Percentiles rank a stretch among this genome's conserved stretches.
phyloP scores from a whole-genome alignment of 2,113 vertebrate species.

The Prietella phreatophila region DNA sequence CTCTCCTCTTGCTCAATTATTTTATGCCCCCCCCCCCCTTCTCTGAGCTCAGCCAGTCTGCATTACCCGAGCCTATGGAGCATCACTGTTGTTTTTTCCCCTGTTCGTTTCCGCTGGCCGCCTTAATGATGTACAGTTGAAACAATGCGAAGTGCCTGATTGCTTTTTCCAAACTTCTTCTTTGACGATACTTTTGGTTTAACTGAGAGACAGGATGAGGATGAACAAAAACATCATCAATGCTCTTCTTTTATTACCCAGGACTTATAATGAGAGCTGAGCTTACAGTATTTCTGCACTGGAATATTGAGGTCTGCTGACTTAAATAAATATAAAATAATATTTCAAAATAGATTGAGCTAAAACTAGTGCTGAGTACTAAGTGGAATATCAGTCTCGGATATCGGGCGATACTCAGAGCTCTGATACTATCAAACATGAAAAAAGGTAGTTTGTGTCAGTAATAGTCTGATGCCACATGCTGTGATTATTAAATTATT shows the following conservation, averaged over 20 bases:
- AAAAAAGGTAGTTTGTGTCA: too few relatives aligned
- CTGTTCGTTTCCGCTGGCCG: background rate
- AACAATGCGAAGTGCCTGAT: background rate
- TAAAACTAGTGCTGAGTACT: background rate
- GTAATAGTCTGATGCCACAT: too few relatives aligned
- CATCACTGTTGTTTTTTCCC: background rate
- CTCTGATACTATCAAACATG: too few relatives aligned
- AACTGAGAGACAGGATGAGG: background rate
- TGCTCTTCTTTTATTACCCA: background rate
- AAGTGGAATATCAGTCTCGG: too few relatives aligned
- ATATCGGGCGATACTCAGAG: too few relatives aligned
- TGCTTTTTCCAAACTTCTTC: background rate
- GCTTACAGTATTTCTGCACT: background rate
- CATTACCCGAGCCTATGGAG: background rate
- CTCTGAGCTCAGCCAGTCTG: background rate
- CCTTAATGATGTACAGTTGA: background rate
- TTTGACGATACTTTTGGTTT: constrained; percentile 14
- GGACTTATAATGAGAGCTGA: background rate
- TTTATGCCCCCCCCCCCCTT: background rate
- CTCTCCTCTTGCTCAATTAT: background rate
- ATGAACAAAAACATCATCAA: background rate
- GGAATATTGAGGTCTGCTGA: background rate
- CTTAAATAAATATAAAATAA: background rate
- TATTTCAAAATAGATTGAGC: background rate
- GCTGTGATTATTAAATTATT: too few relatives aligned